A percentile compares a stretch with the other conserved stretches of the same genome.
Evolutionary conservation across 2,888 invertebrate genomes (phyloP).

Genomic region (Drosophila ustulata): DNA sequence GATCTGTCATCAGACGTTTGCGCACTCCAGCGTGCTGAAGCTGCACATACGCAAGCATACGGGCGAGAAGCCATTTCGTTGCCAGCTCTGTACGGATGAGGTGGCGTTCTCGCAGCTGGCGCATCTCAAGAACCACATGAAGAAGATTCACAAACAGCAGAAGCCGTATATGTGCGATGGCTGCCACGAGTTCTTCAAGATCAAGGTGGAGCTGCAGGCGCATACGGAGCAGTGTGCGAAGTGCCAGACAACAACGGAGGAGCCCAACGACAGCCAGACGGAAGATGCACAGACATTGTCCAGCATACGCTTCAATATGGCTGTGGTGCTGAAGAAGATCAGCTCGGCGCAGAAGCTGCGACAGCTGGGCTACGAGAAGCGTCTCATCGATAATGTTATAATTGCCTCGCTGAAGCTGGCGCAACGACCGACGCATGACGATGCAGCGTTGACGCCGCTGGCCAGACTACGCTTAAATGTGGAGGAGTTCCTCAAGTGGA

Average conservation of each 20-base stretch:
- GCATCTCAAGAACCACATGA: constrained; percentile 95
- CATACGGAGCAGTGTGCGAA: constrained; percentile 87
- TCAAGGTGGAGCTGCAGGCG: constrained; percentile 89
- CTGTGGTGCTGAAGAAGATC: constrained; percentile 92
- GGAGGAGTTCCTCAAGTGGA: constrained; percentile 91
- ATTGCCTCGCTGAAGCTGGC: constrained; percentile 91
- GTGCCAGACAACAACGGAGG: constrained; percentile 35
- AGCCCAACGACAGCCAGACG: constrained; percentile 45
- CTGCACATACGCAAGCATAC: constrained; percentile 93
- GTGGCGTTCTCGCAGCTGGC: constrained; percentile 92
- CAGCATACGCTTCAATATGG: constrained; percentile 91
- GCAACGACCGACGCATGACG: constrained; percentile 88
- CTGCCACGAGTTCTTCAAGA: constrained; percentile 91
- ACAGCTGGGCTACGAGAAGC: constrained; percentile 90
- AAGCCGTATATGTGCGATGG: constrained; percentile 91
- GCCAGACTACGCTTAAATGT: constrained; percentile 91
- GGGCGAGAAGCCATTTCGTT: constrained; percentile 93
- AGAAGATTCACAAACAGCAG: constrained; percentile 91
- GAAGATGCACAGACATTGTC: constrained; percentile 87
- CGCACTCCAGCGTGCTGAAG: constrained; percentile 94
- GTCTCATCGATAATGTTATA: constrained; percentile 92
- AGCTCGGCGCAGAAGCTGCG: constrained; percentile 92
- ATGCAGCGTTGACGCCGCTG: constrained; percentile 86
- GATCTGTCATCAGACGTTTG: constrained; percentile 86
- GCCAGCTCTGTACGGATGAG: constrained; percentile 88